These are phyloP conservation scores for Trematocara stigmaticum DNA, from an alignment of 2,113 vertebrate species.

Conservation along the genomic window DNA sequence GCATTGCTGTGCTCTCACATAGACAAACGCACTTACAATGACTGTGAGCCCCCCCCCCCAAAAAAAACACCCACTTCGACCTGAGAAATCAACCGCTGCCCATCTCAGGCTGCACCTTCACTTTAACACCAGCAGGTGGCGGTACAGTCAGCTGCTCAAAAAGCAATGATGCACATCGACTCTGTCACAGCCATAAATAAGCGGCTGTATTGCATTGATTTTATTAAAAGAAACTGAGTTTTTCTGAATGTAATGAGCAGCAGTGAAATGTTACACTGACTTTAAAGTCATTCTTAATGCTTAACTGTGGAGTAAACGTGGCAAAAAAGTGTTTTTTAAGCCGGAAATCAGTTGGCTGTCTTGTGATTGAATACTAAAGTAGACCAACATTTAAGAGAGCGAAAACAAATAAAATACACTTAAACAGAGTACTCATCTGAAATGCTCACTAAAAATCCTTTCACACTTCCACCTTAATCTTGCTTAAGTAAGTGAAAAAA, in stretches of 20 bases:
- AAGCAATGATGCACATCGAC: not conserved
- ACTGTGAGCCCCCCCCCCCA: not conserved
- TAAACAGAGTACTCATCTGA: not conserved
- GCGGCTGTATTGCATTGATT: not conserved
- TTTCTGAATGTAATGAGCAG: not conserved
- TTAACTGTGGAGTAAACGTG: not conserved
- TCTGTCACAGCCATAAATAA: not conserved
- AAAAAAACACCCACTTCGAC: not conserved
- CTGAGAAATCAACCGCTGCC: slow-evolving; percentile 44
- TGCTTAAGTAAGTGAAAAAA: not conserved
- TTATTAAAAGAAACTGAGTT: not conserved
- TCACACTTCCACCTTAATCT: not conserved
- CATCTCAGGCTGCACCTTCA: not conserved
- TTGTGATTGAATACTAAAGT: slow-evolving; percentile 6
- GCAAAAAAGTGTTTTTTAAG: not conserved
- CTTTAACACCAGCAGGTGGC: slow-evolving; percentile 34
- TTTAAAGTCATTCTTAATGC: not conserved
- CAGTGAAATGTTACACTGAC: not conserved
- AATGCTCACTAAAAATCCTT: not conserved
- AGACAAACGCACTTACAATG: slow-evolving; percentile 53
- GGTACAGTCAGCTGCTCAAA: not conserved
- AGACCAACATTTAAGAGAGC: not conserved
- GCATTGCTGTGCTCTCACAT: slow-evolving; percentile 45
- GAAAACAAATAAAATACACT: not conserved
- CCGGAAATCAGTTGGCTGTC: not conserved